phyloP scores from a whole-genome alignment of 2,888 invertebrate species.

The Eucera pruinosa region DNA sequence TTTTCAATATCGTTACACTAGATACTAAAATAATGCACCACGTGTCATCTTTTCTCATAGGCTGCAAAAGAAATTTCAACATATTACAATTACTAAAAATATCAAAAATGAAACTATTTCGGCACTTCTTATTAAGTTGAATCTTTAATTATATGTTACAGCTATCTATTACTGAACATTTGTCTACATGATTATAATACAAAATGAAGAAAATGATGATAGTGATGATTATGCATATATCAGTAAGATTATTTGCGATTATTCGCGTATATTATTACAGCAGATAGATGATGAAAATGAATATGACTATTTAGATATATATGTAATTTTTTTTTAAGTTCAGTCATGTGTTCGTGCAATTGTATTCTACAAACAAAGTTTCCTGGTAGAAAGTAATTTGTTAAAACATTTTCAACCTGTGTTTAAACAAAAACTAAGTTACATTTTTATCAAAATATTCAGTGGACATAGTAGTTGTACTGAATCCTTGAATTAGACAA shows the following conservation, averaged over 20 bases:
- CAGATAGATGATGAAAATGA: constrained; percentile 60
- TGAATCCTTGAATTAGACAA: constrained; percentile 28
- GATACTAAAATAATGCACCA: constrained; percentile 42
- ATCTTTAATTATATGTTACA: constrained; percentile 62
- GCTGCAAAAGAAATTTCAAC: constrained; percentile 60
- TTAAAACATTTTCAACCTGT: constrained; percentile 54
- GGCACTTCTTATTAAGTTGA: constrained; percentile 65
- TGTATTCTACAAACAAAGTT: constrained; percentile 49
- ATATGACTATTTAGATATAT: constrained; percentile 54
- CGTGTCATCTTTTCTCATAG: constrained; percentile 58
- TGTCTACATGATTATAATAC: constrained; percentile 75
- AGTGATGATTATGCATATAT: constrained; percentile 65
- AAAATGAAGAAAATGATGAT: constrained; percentile 65
- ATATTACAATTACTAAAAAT: constrained; percentile 55
- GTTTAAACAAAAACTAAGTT: constrained; percentile 44
- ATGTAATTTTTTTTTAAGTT: constrained; percentile 62
- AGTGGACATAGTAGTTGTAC: constrained; percentile 29
- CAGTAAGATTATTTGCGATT: constrained; percentile 64
- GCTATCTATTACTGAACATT: constrained; percentile 69
- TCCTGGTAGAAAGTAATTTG: constrained; percentile 43
- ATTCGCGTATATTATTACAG: constrained; percentile 57
- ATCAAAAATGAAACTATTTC: constrained; percentile 67
- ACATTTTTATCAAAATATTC: constrained; percentile 36
- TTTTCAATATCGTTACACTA: constrained; percentile 21
- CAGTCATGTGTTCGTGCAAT: constrained; percentile 69